Evolutionary conservation across 2,888 invertebrate species (phyloP).

Genomic region (Byasa hedistus): DNA sequence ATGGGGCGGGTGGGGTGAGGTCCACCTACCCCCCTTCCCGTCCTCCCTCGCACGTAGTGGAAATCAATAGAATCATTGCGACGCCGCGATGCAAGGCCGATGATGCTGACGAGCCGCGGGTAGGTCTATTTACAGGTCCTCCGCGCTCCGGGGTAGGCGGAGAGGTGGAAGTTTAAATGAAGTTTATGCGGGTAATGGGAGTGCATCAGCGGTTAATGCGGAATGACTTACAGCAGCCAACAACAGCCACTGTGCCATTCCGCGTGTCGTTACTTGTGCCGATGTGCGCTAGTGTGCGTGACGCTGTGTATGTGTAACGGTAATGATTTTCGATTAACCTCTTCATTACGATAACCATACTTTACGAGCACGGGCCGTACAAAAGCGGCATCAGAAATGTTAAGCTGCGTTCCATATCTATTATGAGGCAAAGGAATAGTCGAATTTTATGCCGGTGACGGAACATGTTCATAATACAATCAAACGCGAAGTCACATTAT

Average conservation of each 20-base stretch:
- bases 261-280: slow-evolving; percentile 24
- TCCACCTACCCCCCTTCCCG: slow-evolving; percentile 10
- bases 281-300: not conserved
- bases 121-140: slow-evolving; percentile 25
- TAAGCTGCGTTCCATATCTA: not conserved
- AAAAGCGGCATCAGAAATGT: not conserved
- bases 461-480: too few relatives aligned
- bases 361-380: slow-evolving; percentile 31
- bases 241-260: slow-evolving; percentile 29
- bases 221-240: slow-evolving; percentile 26
- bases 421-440: too few relatives aligned
- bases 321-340: slow-evolving; percentile 20
- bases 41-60: slow-evolving; percentile 51
- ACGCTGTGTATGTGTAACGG: too few relatives aligned
- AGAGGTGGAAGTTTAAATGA: slow-evolving; percentile 27
- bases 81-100: slow-evolving; percentile 44
- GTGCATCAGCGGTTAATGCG: slow-evolving; percentile 6
- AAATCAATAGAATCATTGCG: slow-evolving; percentile 77
- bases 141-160: slow-evolving; percentile 6
- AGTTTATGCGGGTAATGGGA: slow-evolving; percentile 19
- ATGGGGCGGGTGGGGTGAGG: slow-evolving; percentile 37
- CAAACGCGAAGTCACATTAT: too few relatives aligned
- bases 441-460: too few relatives aligned
- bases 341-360: slow-evolving; percentile 11
- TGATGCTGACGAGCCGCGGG: slow-evolving; percentile 47